A percentile compares a stretch with the other conserved stretches of the same genome.
These are phyloP conservation scores for Crocallis elinguaria DNA, from an alignment of 2,888 invertebrate species.

Conservation along the genomic window DNA sequence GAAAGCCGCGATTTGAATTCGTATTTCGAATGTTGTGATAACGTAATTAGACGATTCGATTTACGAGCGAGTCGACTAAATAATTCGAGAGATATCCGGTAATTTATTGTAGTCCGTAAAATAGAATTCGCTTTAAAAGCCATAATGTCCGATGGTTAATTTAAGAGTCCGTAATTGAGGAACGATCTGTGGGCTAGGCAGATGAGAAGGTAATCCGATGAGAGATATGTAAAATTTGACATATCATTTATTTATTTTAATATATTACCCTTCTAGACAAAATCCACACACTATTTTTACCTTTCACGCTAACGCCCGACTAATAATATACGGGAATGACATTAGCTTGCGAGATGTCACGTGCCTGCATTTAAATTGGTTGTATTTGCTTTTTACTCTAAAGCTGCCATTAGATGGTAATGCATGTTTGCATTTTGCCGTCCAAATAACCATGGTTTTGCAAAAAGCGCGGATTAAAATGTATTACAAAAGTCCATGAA, in stretches of 20 bases:
- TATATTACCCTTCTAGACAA: too few species aligned
- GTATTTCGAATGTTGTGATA: constrained; percentile 35
- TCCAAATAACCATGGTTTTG: too few species aligned
- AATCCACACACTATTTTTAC: too few species aligned
- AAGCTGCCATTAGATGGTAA: too few species aligned
- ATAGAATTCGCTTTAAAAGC: constrained; percentile 24
- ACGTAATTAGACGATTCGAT: constrained; percentile 34
- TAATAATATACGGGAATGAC: too few species aligned
- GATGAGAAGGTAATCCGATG: neutral
- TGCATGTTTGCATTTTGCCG: too few species aligned
- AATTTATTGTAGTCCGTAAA: constrained; percentile 24
- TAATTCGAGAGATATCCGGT: constrained; percentile 34
- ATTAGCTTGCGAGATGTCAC: too few species aligned
- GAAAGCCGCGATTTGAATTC: constrained; percentile 32
- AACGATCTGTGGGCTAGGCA: constrained; percentile 8
- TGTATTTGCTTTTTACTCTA: too few species aligned
- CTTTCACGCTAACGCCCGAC: too few species aligned
- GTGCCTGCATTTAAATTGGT: too few species aligned
- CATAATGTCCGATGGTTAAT: constrained; percentile 13
- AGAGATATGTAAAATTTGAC: neutral
- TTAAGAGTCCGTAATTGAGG: constrained; percentile 19
- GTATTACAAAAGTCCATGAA: too few species aligned
- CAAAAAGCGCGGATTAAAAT: too few species aligned
- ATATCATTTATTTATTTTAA: neutral
- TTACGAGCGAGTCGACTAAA: constrained; percentile 30